Evolutionary conservation across 2,888 invertebrate species (phyloP), one percentile per base, ranked within the genome.

Genomic region (Torymus auratus): DNA sequence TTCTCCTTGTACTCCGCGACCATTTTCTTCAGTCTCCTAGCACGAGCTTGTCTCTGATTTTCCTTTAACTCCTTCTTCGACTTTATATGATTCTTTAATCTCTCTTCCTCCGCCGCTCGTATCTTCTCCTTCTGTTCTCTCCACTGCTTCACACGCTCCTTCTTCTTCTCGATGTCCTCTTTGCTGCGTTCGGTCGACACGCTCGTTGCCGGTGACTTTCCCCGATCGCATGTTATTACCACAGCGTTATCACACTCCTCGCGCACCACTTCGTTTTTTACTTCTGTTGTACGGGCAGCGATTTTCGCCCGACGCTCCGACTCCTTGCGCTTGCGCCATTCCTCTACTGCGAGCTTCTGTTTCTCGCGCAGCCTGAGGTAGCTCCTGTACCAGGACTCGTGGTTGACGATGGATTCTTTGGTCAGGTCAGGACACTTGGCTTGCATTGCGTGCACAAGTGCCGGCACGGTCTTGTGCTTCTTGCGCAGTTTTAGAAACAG

Each of bases 381-480:
- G 74, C 89, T 85, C 78, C 89, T 89, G 84, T 92, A 92, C 93
- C 93, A 93, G 4, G 90, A 88, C 75, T 92, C 91, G 85, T 93
- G 93, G 78, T 88, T 87, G 14, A 90, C 86, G 53, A 93, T 91
- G 23, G 88, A 87, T 69, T 92, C 91, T 12, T 84, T 82, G 1
- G 88, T 85, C 13, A 91, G 20, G 75, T 91, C 90, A 0, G 90
- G 90, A 83, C 87, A 90, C 50, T 87, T 88, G 53, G 79, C 84
- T 76, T 86, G 87, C 14, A 91, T 83, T 2, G 87, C 87, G 0
- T 61, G 60, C 0, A 90, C 88, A 17, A 90, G 76, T 0, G 86
- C 74, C 1, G 89, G 85, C 5, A 89, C 83, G 28, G 78, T 87
- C 20, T 83, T 83, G 71, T 83, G 86, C 15, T 84, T 87, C 55